phyloP scores from a whole-genome alignment of 2,797 vertebrate species.

The Thripadectes ignobilis region DNA sequence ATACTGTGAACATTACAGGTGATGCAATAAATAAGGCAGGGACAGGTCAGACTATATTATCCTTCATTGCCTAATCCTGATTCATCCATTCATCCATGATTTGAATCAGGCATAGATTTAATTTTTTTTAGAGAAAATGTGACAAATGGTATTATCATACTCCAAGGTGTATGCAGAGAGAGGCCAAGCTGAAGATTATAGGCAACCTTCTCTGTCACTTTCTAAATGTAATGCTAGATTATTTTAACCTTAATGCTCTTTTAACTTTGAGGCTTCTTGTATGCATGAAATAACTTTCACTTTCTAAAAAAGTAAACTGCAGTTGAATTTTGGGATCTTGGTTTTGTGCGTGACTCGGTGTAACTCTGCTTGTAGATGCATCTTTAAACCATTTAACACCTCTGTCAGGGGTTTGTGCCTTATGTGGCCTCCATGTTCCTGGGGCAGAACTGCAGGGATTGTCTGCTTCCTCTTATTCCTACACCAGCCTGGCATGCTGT shows the following conservation, averaged over 20 bases:
- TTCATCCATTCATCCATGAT: neutral
- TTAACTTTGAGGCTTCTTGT: neutral
- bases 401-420: neutral
- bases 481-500: neutral
- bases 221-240: neutral
- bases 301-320: neutral
- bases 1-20: accelerated
- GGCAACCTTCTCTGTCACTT: neutral
- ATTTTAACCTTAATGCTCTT: neutral
- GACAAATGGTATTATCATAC: neutral
- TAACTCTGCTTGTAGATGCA: neutral
- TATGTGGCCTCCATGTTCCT: neutral
- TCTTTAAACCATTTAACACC: neutral
- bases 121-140: neutral
- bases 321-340: neutral
- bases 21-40: neutral
- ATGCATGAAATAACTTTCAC: neutral
- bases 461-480: neutral
- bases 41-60: neutral
- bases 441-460: neutral
- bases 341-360: neutral
- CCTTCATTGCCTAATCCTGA: neutral
- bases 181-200: neutral
- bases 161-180: neutral
- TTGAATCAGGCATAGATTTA: neutral